Evolutionary conservation across 2,113 vertebrate genomes (phyloP), one percentile per base, ranked within the genome.

Genomic region (Equus quagga): DNA sequence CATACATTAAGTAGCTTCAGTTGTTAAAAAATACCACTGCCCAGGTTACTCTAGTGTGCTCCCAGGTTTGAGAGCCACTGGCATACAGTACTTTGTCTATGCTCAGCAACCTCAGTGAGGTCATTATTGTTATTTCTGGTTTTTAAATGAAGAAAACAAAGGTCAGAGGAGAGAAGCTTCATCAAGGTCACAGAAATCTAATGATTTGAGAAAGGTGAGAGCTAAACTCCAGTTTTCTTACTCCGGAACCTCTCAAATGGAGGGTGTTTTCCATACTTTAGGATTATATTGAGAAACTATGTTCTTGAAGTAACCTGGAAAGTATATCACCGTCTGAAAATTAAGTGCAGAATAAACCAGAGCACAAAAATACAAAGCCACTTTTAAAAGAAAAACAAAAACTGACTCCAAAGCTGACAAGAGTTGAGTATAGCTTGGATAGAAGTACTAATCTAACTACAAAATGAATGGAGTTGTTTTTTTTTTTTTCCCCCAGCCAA

Each of bases 1-100:
- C 2, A 19, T 1, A 28, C 0, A 5, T 1, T 44, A 79, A 88
- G 12, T 11, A 51, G n/a, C 18, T 3, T 1, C n/a, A 21, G 75
- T 3, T 90, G n/a, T 15, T 80, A 56, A 85, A 62, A 85, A 81
- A 58, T 46, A n/a, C 7, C 19, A 33, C 19, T 13, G 15, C 12
- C n/a, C 28, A 15, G 5, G 3, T 93, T 54, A 76, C 36, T 36
- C 31, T 75, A 24, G 49, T n/a, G 31, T 73, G 12, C 15, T 91
- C 11, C 31, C 36, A 70, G 3, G 2, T 76, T 65, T 80, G 54
- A 85, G 54, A 89, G 33, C 36, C 19, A 51, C 1, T 36, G 6
- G 51, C 8, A 69, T 31, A 60, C 6, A 58, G 8, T 49, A 8
- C 67, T 51, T 62, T 36, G 19, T 72, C 62, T 82, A 88, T 89